phyloP scores from a whole-genome alignment of 2,888 invertebrate species.

The Muschampia plurimacula region DNA sequence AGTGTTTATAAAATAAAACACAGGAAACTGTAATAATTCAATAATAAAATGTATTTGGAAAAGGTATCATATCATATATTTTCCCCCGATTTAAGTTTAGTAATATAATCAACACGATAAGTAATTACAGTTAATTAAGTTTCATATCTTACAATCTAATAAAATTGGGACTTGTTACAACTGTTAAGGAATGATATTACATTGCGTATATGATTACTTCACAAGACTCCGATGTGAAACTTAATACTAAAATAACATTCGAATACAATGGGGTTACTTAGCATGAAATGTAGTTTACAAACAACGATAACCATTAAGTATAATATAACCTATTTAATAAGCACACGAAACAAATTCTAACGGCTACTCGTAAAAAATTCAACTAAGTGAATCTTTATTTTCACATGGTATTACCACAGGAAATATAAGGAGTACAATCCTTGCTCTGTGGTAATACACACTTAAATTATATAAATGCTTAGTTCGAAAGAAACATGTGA shows the following conservation, averaged over 20 bases:
- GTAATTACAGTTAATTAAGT: conserved; percentile 17
- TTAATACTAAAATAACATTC: conserved; percentile 31
- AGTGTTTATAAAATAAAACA: conserved; percentile 21
- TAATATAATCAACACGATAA: conserved; percentile 20
- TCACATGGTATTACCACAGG: no score
- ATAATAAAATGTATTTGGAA: conserved; percentile 23
- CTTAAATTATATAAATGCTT: no score
- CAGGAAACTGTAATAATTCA: conserved; percentile 26
- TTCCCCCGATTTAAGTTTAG: conserved; percentile 28
- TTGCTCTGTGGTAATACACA: no score
- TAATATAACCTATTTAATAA: neutral
- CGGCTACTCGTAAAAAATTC: no score
- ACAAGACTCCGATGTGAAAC: neutral
- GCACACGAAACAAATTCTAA: neutral
- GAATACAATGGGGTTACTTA: conserved; percentile 26
- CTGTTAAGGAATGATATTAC: conserved; percentile 26
- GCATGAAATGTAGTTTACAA: conserved; percentile 11
- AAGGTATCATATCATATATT: conserved; percentile 23
- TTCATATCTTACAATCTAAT: conserved; percentile 2
- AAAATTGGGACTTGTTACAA: conserved; percentile 20
- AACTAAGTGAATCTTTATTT: no score
- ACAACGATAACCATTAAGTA: neutral
- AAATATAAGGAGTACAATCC: no score
- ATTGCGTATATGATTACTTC: neutral
- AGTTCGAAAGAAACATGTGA: no score